Base-by-base conservation (phyloP, 2,113 vertebrate genomes). In the Hypomesus transpacificus region DNA sequence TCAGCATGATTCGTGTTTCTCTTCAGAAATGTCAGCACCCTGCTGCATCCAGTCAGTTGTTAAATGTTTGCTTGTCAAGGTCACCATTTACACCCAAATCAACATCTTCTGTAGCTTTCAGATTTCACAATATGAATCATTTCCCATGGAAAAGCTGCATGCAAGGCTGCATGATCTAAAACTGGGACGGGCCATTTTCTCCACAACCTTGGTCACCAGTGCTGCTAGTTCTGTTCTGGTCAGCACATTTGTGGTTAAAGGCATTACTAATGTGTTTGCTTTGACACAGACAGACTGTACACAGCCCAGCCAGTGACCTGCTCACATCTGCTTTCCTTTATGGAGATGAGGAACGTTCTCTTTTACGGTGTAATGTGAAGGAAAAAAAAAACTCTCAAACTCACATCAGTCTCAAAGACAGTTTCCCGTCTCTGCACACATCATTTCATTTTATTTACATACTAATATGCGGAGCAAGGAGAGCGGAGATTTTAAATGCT, bases 251-350 rank as follows among this genome's bases (percentile, higher is more conserved):
- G 24, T 21, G 28, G 51, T 31, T 34, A 31, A 21, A 62, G 46
- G 24, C 28, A 71, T 52, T 63, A 62, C 50, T 71, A 63, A 71
- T 62, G 59, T 71, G 58, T 52, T 71, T 52, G 22, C 58, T 52
- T 53, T 71, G 68, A 71, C 69, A 21, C 58, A 62, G 54, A 53
- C 24, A 13, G 18, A 14, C 67, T 69, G 57, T 70, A 61, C 56
- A n/a, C 31, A 11, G 54, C 26, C 69, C 46, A 61, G 52, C 22
- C 39, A 20, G 24, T 71, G 69, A 62, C 59, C 58, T 14, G 17
- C 31, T 71, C 50, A 71, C 58, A 71, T 71, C 69, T 71, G 58
- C 18, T 59, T n/a, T 16, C 14, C 50, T 63, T 71, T 62, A 63
- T 69, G 53, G 7, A 69, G 68, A 69, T 39, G 68, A 39, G 53